phyloP scores from a whole-genome alignment of 1,140 invertebrate genomes.

The Drosophila lacertosa region DNA sequence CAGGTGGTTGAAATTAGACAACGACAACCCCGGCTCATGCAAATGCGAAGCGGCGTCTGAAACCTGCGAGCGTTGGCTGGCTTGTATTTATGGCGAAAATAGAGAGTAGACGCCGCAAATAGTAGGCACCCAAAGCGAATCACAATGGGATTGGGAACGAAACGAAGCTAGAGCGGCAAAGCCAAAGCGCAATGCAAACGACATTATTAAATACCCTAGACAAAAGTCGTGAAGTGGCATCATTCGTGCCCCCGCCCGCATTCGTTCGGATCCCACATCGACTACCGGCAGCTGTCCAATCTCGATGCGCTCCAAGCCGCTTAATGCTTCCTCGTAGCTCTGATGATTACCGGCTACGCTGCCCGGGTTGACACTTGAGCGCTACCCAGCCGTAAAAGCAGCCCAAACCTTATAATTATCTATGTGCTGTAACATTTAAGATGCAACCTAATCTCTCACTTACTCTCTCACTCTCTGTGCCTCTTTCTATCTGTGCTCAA shows the following conservation, averaged over 20 bases:
- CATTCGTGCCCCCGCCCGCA: constrained; percentile 12
- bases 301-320: constrained; percentile 38
- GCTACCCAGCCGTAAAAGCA: constrained; percentile 15
- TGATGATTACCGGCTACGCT: constrained; percentile 24
- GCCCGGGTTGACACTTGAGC: constrained; percentile 31
- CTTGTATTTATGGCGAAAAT: constrained; percentile 75
- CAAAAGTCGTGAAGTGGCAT: constrained; percentile 36
- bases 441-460: too few species aligned
- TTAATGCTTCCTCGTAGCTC: constrained; percentile 58
- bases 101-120: constrained; percentile 44
- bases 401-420: constrained; percentile 2
- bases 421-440: constrained; percentile 8
- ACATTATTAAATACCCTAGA: constrained; percentile 75
- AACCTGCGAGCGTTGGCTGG: constrained; percentile 25
- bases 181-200: constrained; percentile 72
- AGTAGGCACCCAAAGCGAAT: constrained; percentile 15
- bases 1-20: background rate
- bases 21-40: constrained; percentile 40
- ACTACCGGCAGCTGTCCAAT: constrained; percentile 75
- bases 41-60: constrained; percentile 69
- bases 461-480: too few species aligned
- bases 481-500: too few species aligned
- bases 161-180: constrained; percentile 53
- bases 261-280: constrained; percentile 1
- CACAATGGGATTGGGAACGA: constrained; percentile 14